Base-by-base conservation (phyloP, 2,888 invertebrate species). In the Caenorhabditis sp. region DNA sequence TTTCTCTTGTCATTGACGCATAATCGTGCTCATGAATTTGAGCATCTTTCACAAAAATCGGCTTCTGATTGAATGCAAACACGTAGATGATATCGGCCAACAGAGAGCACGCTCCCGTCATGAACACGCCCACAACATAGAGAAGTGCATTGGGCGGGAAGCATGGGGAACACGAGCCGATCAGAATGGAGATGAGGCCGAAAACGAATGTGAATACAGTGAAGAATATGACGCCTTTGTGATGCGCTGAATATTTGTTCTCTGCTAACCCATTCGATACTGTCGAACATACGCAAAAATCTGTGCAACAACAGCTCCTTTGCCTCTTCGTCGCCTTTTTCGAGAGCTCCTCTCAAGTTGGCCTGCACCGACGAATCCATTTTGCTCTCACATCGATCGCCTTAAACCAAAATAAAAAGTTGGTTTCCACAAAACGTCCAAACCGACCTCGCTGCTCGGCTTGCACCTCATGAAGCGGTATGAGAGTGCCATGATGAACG, bases 171-270 rank as follows among this genome's bases (percentile, higher is more conserved):
- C 84, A 84, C 9, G 79, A 66, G 17, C 84, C 84, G 41, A 83
- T 83, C 13, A 81, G 39, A 8, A 73, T 62, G 4, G 72, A 77
- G 22, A 84, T 79, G 17, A 79, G 32, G 9, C 83, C 84, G 52
- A 84, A 84, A 3, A 84, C 78, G 24, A 84, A 80, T 11, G 82
- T 80, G 74, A 84, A 84, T 2, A 84, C 83, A 1, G 80, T 66
- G 48, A 84, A 84, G 78, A 84, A 84, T 43, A 84, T 63, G 11
- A 84, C 84, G 4, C 80, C 83, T 66, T 84, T 84, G 78, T 84
- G 84, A 35, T 84, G 84, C 15, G 84, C 84, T 84, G 79, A 43
- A 82, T 72, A 20, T 20, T 20, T 32, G 2, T 3, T 50, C 5
- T 0, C 1, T n/a, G n/a, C n/a, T n/a, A n/a, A n/a, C n/a, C n/a